Evolutionary conservation across 2,113 vertebrate genomes (phyloP).

Genomic region (Pelvicachromis taeniatus): DNA sequence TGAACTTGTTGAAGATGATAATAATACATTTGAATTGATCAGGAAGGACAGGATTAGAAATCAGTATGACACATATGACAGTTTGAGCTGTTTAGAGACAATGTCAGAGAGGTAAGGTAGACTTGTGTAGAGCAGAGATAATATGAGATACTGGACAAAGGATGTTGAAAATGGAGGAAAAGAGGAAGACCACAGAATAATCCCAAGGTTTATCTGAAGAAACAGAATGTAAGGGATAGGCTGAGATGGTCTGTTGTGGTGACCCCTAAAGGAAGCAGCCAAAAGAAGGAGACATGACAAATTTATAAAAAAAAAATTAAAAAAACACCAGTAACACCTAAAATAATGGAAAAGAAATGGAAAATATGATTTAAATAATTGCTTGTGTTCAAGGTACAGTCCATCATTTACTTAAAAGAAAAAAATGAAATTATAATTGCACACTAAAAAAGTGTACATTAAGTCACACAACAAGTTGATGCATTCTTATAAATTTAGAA

Average conservation of each 20-base stretch:
- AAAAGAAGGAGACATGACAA: not conserved
- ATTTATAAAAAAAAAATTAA: too few relatives aligned
- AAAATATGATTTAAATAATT: not conserved
- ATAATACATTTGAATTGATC: too few relatives aligned
- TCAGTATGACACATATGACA: too few relatives aligned
- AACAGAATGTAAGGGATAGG: not conserved
- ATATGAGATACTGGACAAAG: not conserved
- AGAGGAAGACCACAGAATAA: not conserved
- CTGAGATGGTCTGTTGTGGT: not conserved
- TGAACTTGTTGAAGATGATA: not conserved
- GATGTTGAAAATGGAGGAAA: not conserved
- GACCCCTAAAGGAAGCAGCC: not conserved
- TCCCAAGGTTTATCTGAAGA: not conserved
- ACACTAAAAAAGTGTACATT: not conserved
- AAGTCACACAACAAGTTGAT: not conserved
- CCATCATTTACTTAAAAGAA: fast-evolving
- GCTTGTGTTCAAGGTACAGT: not conserved
- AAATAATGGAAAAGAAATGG: not conserved
- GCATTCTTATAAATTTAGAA: not conserved
- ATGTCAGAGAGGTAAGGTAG: not conserved
- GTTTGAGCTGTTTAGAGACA: not conserved
- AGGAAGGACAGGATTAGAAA: too few relatives aligned
- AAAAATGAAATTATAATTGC: not conserved
- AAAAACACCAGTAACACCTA: not conserved
- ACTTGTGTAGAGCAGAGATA: not conserved